Evolutionary conservation across 1,140 invertebrate species (phyloP).

Genomic region (Pseudomyrmex gracilis): DNA sequence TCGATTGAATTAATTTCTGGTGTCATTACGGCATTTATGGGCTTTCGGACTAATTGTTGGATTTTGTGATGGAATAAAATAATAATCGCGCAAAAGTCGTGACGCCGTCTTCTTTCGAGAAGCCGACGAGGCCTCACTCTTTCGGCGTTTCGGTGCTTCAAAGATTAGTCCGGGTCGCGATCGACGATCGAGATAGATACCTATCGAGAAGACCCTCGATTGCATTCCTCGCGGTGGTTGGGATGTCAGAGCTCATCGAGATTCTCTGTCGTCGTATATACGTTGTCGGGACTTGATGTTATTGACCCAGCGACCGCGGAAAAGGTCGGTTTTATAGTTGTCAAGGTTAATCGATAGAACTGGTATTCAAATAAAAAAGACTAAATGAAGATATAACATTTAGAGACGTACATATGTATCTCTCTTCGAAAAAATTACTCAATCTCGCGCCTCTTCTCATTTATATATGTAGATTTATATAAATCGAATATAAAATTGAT

Average conservation of each 20-base stretch:
- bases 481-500: slow-evolving; percentile 15
- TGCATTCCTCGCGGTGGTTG: slow-evolving; percentile 29
- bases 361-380: not conserved
- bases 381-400: not conserved
- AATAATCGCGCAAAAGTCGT: slow-evolving; percentile 46
- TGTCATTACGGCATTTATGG: not conserved
- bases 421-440: not conserved
- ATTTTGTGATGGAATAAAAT: slow-evolving; percentile 31
- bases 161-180: slow-evolving; percentile 26
- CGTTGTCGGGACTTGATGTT: not conserved
- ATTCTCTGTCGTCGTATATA: not conserved
- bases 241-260: slow-evolving; percentile 20
- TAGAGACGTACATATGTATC: not conserved
- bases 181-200: slow-evolving; percentile 26
- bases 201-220: not conserved
- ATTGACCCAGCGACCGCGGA: slow-evolving; percentile 17
- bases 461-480: not conserved
- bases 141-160: slow-evolving; percentile 16
- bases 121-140: not conserved
- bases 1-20: slow-evolving; percentile 27
- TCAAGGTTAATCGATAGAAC: not conserved
- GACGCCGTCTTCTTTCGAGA: slow-evolving; percentile 1
- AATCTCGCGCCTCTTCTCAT: not conserved
- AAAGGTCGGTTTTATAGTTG: not conserved
- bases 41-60: slow-evolving; percentile 28